Percentiles rank a stretch among this genome's conserved stretches.
Evolutionary conservation across 2,888 invertebrate species (phyloP).

Genomic region (Dryocosmus kuriphilus): DNA sequence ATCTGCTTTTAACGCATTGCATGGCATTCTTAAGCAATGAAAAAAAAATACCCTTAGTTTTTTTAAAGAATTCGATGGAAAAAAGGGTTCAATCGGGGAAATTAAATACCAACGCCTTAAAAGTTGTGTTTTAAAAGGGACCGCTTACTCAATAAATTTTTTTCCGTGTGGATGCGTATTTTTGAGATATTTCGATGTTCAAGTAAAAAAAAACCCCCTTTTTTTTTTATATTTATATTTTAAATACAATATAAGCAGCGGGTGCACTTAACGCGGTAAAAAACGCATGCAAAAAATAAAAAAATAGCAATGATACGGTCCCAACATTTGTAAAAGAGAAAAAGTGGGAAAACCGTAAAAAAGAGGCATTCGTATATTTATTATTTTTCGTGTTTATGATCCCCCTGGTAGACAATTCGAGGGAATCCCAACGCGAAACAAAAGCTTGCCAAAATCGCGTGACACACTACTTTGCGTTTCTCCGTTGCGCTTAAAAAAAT

Average conservation of each 20-base stretch:
- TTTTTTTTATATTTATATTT: too few relatives aligned
- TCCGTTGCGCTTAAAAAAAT: not conserved
- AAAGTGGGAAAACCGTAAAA: not conserved
- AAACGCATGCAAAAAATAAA: not conserved
- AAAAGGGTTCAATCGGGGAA: too few relatives aligned
- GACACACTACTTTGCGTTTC: not conserved
- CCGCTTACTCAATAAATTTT: too few relatives aligned
- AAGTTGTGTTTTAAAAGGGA: too few relatives aligned
- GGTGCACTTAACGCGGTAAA: not conserved
- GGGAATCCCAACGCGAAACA: not conserved
- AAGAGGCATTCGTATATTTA: not conserved
- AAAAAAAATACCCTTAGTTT: too few relatives aligned
- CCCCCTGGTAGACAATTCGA: not conserved
- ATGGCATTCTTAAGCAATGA: too few relatives aligned
- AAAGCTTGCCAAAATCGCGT: not conserved
- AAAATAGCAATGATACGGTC: conserved; percentile 1
- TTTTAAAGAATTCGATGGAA: too few relatives aligned
- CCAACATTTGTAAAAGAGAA: not conserved
- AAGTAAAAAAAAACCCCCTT: too few relatives aligned
- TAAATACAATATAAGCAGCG: not conserved
- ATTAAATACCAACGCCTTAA: too few relatives aligned
- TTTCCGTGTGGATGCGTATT: too few relatives aligned
- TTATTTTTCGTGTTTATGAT: not conserved
- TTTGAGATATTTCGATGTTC: too few relatives aligned
- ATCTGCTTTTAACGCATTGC: too few relatives aligned